Evolutionary conservation across 2,797 vertebrate genomes (phyloP).

Genomic region (Xenopus petersii): DNA sequence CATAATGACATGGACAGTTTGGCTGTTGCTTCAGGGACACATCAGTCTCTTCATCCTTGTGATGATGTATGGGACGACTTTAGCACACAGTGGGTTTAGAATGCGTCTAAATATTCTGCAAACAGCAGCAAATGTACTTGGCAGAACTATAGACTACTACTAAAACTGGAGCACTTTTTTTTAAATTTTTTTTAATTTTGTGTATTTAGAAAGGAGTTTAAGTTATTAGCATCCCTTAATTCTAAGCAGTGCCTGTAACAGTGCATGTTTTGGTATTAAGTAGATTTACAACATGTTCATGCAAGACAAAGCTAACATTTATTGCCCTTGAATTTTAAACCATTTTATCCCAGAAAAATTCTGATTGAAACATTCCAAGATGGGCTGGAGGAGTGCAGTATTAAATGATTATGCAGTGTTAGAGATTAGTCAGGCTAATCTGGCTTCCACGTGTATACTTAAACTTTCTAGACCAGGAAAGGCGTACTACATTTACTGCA

Average conservation of each 20-base stretch:
- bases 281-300: not conserved
- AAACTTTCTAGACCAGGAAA: too few relatives aligned
- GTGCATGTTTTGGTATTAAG: not conserved
- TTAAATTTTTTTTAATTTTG: too few relatives aligned
- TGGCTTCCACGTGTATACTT: not conserved
- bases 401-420: constrained; percentile 14
- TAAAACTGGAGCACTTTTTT: too few relatives aligned
- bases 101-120: too few relatives aligned
- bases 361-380: constrained; percentile 35
- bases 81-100: too few relatives aligned
- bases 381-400: constrained; percentile 22
- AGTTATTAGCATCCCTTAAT: not conserved
- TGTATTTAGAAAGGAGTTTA: not conserved
- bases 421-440: not conserved
- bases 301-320: not conserved
- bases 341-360: constrained; percentile 41
- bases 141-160: too few relatives aligned
- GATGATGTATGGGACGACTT: too few relatives aligned
- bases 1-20: too few relatives aligned
- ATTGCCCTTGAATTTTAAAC: constrained; percentile 6
- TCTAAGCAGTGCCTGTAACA: not conserved
- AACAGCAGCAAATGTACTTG: too few relatives aligned
- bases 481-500: too few relatives aligned
- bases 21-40: too few relatives aligned
- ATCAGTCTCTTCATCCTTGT: too few relatives aligned